A percentile compares a stretch with the other conserved stretches of the same genome.
phyloP scores from a whole-genome alignment of 2,888 invertebrate species.

The Tubulanus polymorphus region DNA sequence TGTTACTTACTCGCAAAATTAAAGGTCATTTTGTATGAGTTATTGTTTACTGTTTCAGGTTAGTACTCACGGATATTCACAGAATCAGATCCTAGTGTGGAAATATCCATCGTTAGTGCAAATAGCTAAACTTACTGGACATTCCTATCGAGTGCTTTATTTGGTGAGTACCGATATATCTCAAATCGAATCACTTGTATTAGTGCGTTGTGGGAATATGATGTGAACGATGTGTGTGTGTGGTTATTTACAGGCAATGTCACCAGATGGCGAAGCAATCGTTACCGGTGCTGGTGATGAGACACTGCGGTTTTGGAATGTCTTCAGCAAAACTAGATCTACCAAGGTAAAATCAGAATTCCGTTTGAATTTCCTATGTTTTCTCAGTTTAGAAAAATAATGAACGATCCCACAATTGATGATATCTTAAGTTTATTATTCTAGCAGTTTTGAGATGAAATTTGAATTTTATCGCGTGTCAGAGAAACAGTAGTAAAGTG shows the following conservation, averaged over 20 bases:
- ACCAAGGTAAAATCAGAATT: conserved; percentile 42
- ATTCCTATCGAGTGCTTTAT: conserved; percentile 92
- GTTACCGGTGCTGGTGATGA: conserved; percentile 99
- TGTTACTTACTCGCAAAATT: no score
- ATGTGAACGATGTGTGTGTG: not conserved
- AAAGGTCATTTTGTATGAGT: no score
- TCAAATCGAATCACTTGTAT: not conserved
- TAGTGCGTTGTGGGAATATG: not conserved
- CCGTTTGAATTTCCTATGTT: not conserved
- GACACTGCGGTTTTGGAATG: conserved; percentile 97
- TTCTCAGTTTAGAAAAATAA: not conserved
- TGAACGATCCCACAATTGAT: no score
- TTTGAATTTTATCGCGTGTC: not conserved
- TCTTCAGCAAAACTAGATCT: conserved; percentile 94
- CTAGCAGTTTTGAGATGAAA: not conserved
- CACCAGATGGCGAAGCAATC: conserved; percentile 97
- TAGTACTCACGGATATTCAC: conserved; percentile 96
- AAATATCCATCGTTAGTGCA: conserved; percentile 96
- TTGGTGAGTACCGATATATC: conserved; percentile 55
- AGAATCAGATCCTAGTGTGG: conserved; percentile 98
- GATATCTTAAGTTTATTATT: no score
- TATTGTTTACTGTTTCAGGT: conserved; percentile 50
- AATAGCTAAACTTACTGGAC: conserved; percentile 95
- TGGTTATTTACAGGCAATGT: conserved; percentile 65
- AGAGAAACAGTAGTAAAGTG: no score